Evolutionary conservation across 2,888 invertebrate species (phyloP).

Genomic region (Cyclophora punctaria): DNA sequence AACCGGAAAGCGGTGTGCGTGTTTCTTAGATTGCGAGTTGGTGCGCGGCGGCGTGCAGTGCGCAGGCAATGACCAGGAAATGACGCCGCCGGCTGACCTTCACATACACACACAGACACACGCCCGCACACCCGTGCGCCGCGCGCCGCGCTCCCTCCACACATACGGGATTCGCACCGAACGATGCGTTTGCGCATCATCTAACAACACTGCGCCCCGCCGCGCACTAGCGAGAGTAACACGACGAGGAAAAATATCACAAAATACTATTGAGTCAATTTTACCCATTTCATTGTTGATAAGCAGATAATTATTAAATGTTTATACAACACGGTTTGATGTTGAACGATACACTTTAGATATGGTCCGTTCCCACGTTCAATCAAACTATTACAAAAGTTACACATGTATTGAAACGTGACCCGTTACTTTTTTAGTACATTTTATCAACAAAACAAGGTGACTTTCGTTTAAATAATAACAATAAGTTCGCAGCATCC

Average conservation of each 20-base stretch:
- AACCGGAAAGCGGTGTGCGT: conserved; percentile 58
- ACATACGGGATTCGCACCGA: conserved; percentile 21
- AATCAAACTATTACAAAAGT: too few species aligned
- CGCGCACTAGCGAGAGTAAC: too few species aligned
- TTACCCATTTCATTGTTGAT: too few species aligned
- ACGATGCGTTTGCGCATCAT: too few species aligned
- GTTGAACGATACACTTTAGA: too few species aligned
- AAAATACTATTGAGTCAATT: too few species aligned
- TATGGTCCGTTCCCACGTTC: too few species aligned
- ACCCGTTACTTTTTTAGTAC: conserved; percentile 15
- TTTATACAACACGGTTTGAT: too few species aligned
- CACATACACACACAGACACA: conserved; percentile 36
- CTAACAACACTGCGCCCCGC: too few species aligned
- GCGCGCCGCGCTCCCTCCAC: conserved; percentile 30
- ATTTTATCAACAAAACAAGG: conserved; percentile 36
- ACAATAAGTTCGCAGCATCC: conserved; percentile 11
- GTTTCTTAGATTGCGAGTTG: conserved; percentile 41
- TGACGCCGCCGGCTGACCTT: conserved; percentile 72
- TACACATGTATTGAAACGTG: too few species aligned
- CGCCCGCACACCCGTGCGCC: conserved; percentile 19
- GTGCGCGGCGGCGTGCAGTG: conserved; percentile 30
- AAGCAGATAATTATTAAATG: too few species aligned
- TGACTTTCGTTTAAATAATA: conserved; percentile 43
- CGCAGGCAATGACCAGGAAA: conserved; percentile 73
- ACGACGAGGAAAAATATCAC: too few species aligned